Evolutionary conservation across 2,888 invertebrate species (phyloP), one percentile per base, ranked within the genome.

Genomic region (Drosophila antonietae): DNA sequence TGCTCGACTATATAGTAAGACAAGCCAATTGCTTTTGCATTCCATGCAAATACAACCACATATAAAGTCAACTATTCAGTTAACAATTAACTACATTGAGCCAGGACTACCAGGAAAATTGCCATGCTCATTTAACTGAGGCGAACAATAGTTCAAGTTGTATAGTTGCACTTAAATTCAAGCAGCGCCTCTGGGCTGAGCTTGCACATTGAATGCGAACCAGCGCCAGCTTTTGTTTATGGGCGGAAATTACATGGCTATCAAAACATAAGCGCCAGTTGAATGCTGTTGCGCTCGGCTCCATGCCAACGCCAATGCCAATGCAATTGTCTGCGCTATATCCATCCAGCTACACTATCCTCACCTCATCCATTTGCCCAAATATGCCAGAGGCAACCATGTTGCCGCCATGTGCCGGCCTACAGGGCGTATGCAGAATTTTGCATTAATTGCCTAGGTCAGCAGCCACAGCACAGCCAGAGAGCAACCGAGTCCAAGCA

Each of bases 171-270:
- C 56, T 76, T 57, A 37, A 68, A 69, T 33, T 23, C 41, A 41
- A 58, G n/a, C 31, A 49, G 18, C 49, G 18, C 20, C 23, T 23
- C 53, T 58, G 52, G 60, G 56, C 60, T n/a, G 55, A 49, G 15
- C 37, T 49, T 8, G 14, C 61, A 68, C 56, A 60, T 44, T 49
- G 52, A 57, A 49, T 52, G 37, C 39, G 18, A 56, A 46, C 47
- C 61, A 56, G 65, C 37, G 28, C 43, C 58, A 43, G 63, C 47
- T 52, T 80, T 64, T 84, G 84, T 83, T 83, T 84, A 85, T 76
- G 82, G 80, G 68, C 83, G 84, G 86, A 84, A 85, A 84, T 84
- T 84, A 84, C 84, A 84, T 76, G 83, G 74, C 78, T 78, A 83
- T 84, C 84, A 84, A 85, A 84, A 85, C 86, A 86, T 84, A 84